Evolutionary conservation across 1,140 invertebrate genomes (phyloP).

Genomic region (Drosophila bocqueti): DNA sequence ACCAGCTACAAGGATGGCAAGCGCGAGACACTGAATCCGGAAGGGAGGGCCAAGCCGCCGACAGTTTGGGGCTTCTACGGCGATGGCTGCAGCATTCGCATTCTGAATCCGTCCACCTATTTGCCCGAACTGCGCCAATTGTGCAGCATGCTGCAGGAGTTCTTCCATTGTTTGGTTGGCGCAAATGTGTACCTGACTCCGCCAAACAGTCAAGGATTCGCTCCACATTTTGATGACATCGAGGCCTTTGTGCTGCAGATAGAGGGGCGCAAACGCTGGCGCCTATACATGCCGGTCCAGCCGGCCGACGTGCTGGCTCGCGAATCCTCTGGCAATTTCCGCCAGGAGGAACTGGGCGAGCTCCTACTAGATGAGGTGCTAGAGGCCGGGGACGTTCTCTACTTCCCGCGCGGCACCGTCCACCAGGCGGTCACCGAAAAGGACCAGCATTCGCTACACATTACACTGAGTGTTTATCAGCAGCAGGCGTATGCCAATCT

Average conservation of each 20-base stretch:
- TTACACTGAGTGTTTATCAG: conserved; percentile 97
- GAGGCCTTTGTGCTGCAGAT: conserved; percentile 99
- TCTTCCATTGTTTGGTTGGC: conserved; percentile 96
- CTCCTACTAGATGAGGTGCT: conserved; percentile 92
- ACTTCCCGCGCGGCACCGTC: conserved; percentile 96
- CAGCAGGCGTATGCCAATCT: conserved; percentile 96
- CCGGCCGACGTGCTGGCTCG: conserved; percentile 89
- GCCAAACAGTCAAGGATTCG: conserved; percentile 97
- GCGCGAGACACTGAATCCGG: conserved; percentile 95
- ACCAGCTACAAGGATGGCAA: conserved; percentile 92
- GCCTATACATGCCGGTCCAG: conserved; percentile 91
- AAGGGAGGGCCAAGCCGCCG: conserved; percentile 89
- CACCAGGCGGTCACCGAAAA: conserved; percentile 94
- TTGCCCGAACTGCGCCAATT: conserved; percentile 88
- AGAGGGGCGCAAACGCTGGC: conserved; percentile 98
- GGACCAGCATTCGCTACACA: conserved; percentile 94
- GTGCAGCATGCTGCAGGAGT: conserved; percentile 95
- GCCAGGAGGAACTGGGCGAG: conserved; percentile 90
- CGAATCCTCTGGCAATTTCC: conserved; percentile 93
- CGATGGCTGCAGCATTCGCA: conserved; percentile 95
- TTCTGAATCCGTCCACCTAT: conserved; percentile 98
- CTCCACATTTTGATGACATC: conserved; percentile 99
- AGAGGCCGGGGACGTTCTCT: conserved; percentile 95
- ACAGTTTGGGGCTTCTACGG: conserved; percentile 96
- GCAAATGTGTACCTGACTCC: conserved; percentile 98